These are phyloP conservation scores for Parasteatoda tepidariorum DNA, from an alignment of 1,140 invertebrate genomes.

Conservation along the genomic window DNA sequence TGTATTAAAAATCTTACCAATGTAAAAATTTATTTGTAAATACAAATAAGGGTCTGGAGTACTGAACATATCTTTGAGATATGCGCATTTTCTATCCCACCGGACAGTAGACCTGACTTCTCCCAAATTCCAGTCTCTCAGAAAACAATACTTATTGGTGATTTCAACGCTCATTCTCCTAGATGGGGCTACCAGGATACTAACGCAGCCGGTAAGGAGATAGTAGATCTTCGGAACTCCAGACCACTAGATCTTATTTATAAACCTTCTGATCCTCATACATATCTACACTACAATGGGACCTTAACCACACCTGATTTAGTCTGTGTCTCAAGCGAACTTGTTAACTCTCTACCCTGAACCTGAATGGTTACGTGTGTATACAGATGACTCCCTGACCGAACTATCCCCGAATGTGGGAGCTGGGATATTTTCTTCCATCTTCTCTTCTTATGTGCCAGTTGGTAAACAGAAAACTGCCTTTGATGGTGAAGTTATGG, in stretches of 20 bases:
- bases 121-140: neutral
- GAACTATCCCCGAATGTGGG: too few relatives aligned
- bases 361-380: too few relatives aligned
- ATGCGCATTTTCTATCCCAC: neutral
- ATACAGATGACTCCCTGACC: too few relatives aligned
- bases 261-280: neutral
- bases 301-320: neutral
- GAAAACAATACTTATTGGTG: slow-evolving; percentile 14
- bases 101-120: neutral
- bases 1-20: too few relatives aligned
- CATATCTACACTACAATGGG: slow-evolving; percentile 2
- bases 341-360: neutral
- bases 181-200: neutral
- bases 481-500: too few relatives aligned
- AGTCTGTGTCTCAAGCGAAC: neutral
- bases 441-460: too few relatives aligned
- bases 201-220: neutral
- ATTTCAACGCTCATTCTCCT: slow-evolving; percentile 1
- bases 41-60: neutral
- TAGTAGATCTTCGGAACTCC: neutral
- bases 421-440: too few relatives aligned
- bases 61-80: neutral
- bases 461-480: too few relatives aligned
- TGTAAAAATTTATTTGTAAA: too few relatives aligned
- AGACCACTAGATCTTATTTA: slow-evolving; percentile 3